phyloP scores from a whole-genome alignment of 2,113 vertebrate species.

The Cyanoliseus patagonus region DNA sequence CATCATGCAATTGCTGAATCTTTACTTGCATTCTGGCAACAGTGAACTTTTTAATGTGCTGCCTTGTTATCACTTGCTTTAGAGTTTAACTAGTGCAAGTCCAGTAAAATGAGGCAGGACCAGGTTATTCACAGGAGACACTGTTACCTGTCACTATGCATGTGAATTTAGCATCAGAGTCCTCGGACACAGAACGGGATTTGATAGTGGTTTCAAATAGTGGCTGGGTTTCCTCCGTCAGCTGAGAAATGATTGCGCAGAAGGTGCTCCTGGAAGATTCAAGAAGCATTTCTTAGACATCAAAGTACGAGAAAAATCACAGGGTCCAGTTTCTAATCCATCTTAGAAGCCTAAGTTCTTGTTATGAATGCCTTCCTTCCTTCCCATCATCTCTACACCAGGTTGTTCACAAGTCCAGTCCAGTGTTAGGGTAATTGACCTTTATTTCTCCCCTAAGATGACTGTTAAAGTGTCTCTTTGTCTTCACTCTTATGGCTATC shows the following conservation, averaged over 20 bases:
- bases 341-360: background rate
- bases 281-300: slow-evolving; percentile 67
- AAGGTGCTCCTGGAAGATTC: slow-evolving; percentile 91
- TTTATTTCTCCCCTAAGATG: background rate
- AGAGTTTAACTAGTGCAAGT: background rate
- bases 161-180: slow-evolving; percentile 91
- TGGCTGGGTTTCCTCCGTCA: slow-evolving; percentile 96
- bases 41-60: background rate
- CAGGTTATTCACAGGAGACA: background rate
- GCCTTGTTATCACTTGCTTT: background rate
- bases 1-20: background rate
- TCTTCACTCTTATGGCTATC: background rate
- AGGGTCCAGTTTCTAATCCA: background rate
- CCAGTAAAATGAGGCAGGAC: background rate
- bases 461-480: background rate
- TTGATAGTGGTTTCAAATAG: slow-evolving; percentile 93
- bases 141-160: slow-evolving; percentile 93
- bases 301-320: background rate
- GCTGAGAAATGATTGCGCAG: slow-evolving; percentile 94
- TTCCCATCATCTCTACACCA: background rate
- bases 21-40: background rate
- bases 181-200: slow-evolving; percentile 91
- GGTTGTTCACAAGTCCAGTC: background rate
- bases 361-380: background rate
- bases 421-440: background rate